Percentiles rank a stretch among this genome's conserved stretches.
These are phyloP conservation scores for Asteroscopus sphinx DNA, from an alignment of 2,888 invertebrate genomes.

Conservation along the genomic window DNA sequence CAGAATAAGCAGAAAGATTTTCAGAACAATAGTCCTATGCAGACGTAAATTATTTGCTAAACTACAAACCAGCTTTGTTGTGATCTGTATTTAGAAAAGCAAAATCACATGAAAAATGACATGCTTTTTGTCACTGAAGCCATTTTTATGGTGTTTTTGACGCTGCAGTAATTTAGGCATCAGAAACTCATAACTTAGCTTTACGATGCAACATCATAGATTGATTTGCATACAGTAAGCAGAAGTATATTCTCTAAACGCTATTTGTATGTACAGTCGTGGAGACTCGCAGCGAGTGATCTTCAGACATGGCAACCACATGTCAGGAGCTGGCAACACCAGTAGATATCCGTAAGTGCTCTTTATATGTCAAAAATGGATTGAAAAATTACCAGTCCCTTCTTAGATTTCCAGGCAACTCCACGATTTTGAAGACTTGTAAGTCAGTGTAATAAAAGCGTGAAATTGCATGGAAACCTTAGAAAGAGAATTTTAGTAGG, in stretches of 20 bases:
- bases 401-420: conserved; percentile 51
- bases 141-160: conserved; percentile 17
- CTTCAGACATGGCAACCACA: conserved; percentile 93
- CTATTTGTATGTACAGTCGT: conserved; percentile 88
- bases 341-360: conserved; percentile 93
- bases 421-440: conserved; percentile 40
- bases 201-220: conserved; percentile 18
- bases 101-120: conserved; percentile 16
- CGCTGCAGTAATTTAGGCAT: conserved; percentile 21
- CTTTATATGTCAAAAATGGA: conserved; percentile 18
- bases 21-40: conserved; percentile 16
- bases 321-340: conserved; percentile 91
- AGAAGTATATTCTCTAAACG: conserved; percentile 30
- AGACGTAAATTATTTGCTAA: conserved; percentile 24
- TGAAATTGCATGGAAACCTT: conserved; percentile 52
- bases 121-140: conserved; percentile 35
- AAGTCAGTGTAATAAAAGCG: conserved; percentile 52
- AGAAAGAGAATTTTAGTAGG: conserved; percentile 8
- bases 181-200: conserved; percentile 9
- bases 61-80: conserved; percentile 11
- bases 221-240: conserved; percentile 1
- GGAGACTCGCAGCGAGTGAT: conserved; percentile 93
- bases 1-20: conserved; percentile 15
- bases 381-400: background rate
- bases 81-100: conserved; percentile 22